Evolutionary conservation across 1,140 invertebrate genomes (phyloP).

Genomic region (Tribolium castaneum): DNA sequence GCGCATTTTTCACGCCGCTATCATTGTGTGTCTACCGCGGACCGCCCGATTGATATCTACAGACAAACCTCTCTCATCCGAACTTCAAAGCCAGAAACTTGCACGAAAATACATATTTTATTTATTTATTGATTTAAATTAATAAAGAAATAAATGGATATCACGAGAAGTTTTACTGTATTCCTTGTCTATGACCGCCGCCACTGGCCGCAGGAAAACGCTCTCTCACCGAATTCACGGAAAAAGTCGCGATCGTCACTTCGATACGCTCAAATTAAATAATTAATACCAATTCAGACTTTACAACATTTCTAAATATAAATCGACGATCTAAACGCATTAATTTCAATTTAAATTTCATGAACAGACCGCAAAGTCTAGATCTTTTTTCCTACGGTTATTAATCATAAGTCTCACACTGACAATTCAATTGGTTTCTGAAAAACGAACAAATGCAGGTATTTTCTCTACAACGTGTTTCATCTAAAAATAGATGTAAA

Average conservation of each 20-base stretch:
- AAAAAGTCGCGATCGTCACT: constrained; percentile 8
- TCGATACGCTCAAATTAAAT: constrained; percentile 30
- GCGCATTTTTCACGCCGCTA: not conserved
- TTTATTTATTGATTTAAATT: too few species aligned
- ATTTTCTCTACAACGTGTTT: too few species aligned
- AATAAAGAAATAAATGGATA: too few species aligned
- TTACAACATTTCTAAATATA: constrained; percentile 35
- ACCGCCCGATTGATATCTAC: not conserved
- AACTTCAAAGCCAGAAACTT: too few species aligned
- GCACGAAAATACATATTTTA: too few species aligned
- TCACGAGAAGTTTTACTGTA: not conserved
- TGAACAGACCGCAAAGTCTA: not conserved
- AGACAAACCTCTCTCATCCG: too few species aligned
- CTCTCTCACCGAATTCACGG: constrained; percentile 23
- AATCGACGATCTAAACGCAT: constrained; percentile 17
- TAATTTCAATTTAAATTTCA: constrained; percentile 35
- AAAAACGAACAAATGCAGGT: not conserved
- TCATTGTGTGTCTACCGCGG: not conserved
- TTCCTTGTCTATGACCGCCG: not conserved
- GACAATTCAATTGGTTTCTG: not conserved
- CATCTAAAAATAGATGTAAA: too few species aligned
- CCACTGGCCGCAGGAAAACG: not conserved
- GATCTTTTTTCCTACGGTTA: not conserved
- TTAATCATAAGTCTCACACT: not conserved
- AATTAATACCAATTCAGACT: constrained; percentile 32